Percentiles rank a stretch among this genome's conserved stretches.
Evolutionary conservation across 2,113 vertebrate genomes (phyloP).

Genomic region (Macaca fascicularis): T2T-MFA8v1.1 NC_088390.1:77237501-77238000

Average conservation of each 20-base stretch:
- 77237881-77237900: too few relatives aligned
- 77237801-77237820: too few relatives aligned
- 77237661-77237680: background rate
- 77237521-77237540: background rate
- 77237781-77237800: too few relatives aligned
- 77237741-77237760: background rate
- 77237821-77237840: too few relatives aligned
- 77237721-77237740: background rate
- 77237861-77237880: background rate
- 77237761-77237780: background rate
- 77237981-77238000: background rate
- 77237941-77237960: background rate
- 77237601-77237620: background rate
- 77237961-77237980: background rate
- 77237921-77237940: background rate
- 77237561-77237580: background rate
- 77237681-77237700: background rate
- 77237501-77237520: background rate
- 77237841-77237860: background rate
- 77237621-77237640: background rate
- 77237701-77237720: background rate
- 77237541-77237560: background rate
- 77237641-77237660: background rate
- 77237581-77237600: background rate
- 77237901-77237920: background rate